Evolutionary conservation across 2,113 vertebrate species (phyloP), one percentile per base, ranked within the genome.

Genomic region (Dasyornis broadbenti): DNA sequence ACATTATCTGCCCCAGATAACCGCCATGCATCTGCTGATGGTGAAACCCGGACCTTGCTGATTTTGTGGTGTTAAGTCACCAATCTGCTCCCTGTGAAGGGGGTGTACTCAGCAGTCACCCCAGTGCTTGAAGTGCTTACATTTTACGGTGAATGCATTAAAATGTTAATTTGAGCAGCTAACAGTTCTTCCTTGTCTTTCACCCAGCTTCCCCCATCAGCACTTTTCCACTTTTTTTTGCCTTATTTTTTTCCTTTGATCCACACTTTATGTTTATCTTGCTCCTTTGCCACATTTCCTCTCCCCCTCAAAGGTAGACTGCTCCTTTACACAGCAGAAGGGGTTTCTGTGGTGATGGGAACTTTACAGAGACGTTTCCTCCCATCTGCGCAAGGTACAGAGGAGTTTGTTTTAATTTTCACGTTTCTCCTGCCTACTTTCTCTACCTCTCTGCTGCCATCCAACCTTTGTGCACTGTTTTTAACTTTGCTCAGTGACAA

Each of bases 121-220:
- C 73, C 2, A 5, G 39, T 66, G 77, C 57, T 92, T 72, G 33
- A 90, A 84, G 61, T 68, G 69, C 91, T 89, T 89, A 64, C 72
- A 82, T 93, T 88, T 86, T 92, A 90, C 0, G 1, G 78, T 7
- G 15, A 82, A 49, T 56, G 75, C 59, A 86, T 47, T 94, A 82
- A 92, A 94, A 85, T 82, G 70, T 93, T 95, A 86, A 92, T 96
- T 69, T 85, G 57, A 81, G 72, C 78, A 82, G 65, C 70, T 79
- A 54, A 33, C 60, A 60, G 42, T 78, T 93, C 70, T 63, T 86
- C 47, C 73, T 87, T 66, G 45, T 82, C 57, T 82, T 59, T 89
- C 66, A 63, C 47, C 19, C 64, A 49, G 85, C 63, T 86, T 84
- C 17, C 26, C 42, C 65, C 63, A 23, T 75, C 90, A 70, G 31